Conservation (phyloP, 2,113 vertebrate species). For the Lota lota region DNA sequence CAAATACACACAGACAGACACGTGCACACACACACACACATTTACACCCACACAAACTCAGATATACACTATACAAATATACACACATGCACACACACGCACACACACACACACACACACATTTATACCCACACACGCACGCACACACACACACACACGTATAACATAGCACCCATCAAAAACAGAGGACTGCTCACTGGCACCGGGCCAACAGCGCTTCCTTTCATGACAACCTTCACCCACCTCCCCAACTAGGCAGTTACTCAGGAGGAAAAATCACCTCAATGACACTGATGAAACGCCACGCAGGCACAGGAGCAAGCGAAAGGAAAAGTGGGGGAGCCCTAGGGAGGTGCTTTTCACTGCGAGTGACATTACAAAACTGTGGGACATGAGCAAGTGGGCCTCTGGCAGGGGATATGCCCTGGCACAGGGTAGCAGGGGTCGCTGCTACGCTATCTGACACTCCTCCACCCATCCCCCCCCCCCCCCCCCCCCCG, state of each 20-base stretch:
- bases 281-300: constrained; percentile 67
- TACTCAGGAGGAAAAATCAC: constrained; percentile 64
- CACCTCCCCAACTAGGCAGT: constrained; percentile 57
- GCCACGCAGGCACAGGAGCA: constrained; percentile 44
- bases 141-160: constrained; percentile 1
- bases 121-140: constrained; percentile 16
- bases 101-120: constrained; percentile 10
- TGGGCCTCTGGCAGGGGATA: constrained; percentile 29
- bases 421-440: constrained; percentile 26
- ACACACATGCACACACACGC: constrained; percentile 1
- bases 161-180: constrained; percentile 53
- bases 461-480: background rate
- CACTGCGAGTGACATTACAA: constrained; percentile 65
- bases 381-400: constrained; percentile 46
- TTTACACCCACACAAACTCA: constrained; percentile 1
- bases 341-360: constrained; percentile 53
- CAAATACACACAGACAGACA: background rate
- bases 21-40: constrained; percentile 25
- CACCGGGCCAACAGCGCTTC: constrained; percentile 55
- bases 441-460: constrained; percentile 20
- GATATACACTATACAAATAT: background rate
- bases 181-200: constrained; percentile 57
- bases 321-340: constrained; percentile 47
- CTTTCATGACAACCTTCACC: constrained; percentile 66
- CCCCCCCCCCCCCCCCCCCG: background rate